Conservation (phyloP, 2,113 vertebrate genomes). For the Glaucomys volans region DNA sequence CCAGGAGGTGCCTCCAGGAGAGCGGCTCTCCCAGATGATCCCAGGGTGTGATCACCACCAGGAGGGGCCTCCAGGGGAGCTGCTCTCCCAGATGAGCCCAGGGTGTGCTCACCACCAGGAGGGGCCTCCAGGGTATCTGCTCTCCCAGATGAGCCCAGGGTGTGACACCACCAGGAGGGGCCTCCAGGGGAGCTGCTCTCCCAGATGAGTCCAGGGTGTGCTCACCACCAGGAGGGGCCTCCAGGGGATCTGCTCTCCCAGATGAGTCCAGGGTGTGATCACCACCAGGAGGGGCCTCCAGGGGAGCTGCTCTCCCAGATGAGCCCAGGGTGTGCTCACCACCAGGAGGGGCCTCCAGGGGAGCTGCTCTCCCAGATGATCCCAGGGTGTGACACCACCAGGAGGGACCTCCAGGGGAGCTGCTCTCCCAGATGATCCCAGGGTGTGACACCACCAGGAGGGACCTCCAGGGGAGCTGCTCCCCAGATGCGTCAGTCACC, state of each 20-base stretch:
- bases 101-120: constrained; percentile 26
- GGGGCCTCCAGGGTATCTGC: constrained; percentile 28
- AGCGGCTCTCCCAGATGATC: neutral
- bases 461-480: constrained; percentile 35
- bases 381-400: neutral
- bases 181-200: constrained; percentile 30
- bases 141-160: neutral
- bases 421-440: neutral
- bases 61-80: constrained; percentile 40
- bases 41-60: neutral
- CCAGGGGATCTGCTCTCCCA: constrained; percentile 1
- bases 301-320: neutral
- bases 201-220: constrained; percentile 44
- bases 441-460: constrained; percentile 23
- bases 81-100: neutral
- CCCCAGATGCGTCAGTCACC: constrained; percentile 64
- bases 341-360: constrained; percentile 38
- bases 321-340: constrained; percentile 16
- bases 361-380: neutral
- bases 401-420: constrained; percentile 39
- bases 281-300: constrained; percentile 32
- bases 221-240: constrained; percentile 36
- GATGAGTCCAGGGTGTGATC: constrained; percentile 52
- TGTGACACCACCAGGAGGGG: constrained; percentile 31
- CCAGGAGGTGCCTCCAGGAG: constrained; percentile 36